Evolutionary conservation across 2,113 vertebrate species (phyloP).

Genomic region (Recurvirostra avosetta): DNA sequence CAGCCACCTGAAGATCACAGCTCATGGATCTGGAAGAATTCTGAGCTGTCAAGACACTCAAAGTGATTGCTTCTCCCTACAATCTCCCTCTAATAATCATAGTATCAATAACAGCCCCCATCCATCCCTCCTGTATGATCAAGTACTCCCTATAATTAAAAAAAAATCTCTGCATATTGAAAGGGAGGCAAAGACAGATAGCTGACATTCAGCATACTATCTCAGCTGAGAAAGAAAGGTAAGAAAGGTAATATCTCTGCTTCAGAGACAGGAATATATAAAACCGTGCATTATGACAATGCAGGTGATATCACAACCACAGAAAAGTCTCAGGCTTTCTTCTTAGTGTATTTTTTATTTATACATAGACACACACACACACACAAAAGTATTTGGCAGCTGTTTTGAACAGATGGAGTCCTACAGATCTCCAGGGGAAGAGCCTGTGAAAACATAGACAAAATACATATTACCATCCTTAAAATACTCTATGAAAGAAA

Average conservation of each 20-base stretch:
- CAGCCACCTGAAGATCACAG: background rate
- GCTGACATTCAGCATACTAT: background rate
- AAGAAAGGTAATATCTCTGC: background rate
- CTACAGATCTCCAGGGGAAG: background rate
- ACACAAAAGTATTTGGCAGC: constrained; percentile 7
- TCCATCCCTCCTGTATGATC: background rate
- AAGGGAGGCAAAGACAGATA: background rate
- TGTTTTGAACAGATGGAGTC: constrained; percentile 43
- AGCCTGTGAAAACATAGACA: background rate
- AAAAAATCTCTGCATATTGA: background rate
- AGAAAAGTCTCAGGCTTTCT: background rate
- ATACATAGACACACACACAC: background rate
- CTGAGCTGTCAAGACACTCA: background rate
- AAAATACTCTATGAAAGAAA: constrained; percentile 27
- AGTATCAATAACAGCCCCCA: background rate
- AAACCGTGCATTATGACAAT: background rate
- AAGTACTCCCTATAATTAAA: background rate
- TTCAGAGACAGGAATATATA: background rate
- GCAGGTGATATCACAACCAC: background rate
- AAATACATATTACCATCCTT: background rate
- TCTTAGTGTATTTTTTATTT: background rate
- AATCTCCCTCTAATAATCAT: background rate
- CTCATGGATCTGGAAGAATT: background rate
- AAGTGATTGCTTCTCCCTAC: background rate
- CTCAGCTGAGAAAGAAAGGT: background rate